Percentiles rank a stretch among this genome's conserved stretches.
phyloP scores from a whole-genome alignment of 1,140 invertebrate genomes.

The Phenacoccus solenopsis region DNA sequence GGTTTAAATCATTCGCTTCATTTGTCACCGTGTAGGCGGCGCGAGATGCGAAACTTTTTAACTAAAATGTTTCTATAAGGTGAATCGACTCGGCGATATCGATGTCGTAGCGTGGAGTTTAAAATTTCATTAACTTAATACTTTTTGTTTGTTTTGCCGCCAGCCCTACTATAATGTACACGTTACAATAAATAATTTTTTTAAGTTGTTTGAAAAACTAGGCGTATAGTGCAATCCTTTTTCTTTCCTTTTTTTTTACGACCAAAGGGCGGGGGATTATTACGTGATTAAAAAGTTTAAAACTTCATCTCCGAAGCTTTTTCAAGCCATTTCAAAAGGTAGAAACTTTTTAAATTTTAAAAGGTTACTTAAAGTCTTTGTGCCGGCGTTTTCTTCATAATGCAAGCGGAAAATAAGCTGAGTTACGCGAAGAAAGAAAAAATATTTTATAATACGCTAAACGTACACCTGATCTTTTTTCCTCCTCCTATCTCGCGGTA shows the following conservation, averaged over 20 bases:
- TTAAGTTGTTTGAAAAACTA: not conserved
- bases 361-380: slow-evolving; percentile 2
- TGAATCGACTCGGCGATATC: not conserved
- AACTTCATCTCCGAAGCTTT: not conserved
- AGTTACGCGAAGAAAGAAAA: slow-evolving; percentile 1
- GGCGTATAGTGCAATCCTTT: not conserved
- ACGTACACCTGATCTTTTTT: slow-evolving; percentile 1
- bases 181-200: not conserved
- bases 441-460: not conserved
- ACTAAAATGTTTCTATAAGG: no score
- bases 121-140: not conserved
- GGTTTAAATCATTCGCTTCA: no score
- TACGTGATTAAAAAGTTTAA: slow-evolving; percentile 3
- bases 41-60: no score
- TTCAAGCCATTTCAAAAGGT: slow-evolving; percentile 1
- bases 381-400: not conserved
- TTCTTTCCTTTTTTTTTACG: not conserved
- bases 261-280: not conserved
- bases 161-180: no score
- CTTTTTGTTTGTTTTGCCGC: not conserved
- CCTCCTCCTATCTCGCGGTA: no score
- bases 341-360: slow-evolving; percentile 4
- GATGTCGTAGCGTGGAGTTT: not conserved
- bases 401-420: slow-evolving; percentile 1
- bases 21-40: no score